Base-by-base conservation (phyloP, 1,140 invertebrate species). In the Nebria ingens region DNA sequence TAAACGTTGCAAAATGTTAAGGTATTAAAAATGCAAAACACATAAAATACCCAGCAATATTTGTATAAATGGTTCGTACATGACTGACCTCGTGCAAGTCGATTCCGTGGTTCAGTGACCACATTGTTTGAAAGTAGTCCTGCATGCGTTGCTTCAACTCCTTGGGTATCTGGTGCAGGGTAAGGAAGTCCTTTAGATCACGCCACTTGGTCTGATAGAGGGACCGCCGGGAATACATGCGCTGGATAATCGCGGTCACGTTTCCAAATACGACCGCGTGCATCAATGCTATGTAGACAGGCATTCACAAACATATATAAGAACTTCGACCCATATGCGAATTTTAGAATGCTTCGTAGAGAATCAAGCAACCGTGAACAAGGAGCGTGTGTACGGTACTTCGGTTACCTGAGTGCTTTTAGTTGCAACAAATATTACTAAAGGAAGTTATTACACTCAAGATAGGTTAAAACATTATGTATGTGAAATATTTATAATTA, bases 201-300 rank as follows among this genome's bases (percentile, higher is more conserved):
- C 92, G 76, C 83, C 93, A 93, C 76, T 97, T 97, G 59, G 91
- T 94, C 68, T 98, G 94, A 69, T 97, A 98, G 59, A 96, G 82
- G 6, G 95, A 97, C 22, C 93, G 82, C 21, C 95, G 83, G n/a
- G 93, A 93, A 69, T 98, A 99, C 84, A 99, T 91, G 59, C 96
- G 77, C 72, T 98, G 92, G 70, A 98, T 98, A 64, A 99, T 98
- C n/a, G 96, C 95, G 2, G 95, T 98, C 49, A 98, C 95, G 74
- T 98, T 98, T 66, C 97, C 97, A 69, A 99, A 99, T 11, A 99
- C 95, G 25, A 96, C 93, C 12, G 97, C 97, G 70, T 98, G 96
- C 93, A 98, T 96, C 59, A 99, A 76, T 25, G 96, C 90, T 94
- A 71, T n/a, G n/a, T n/a, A n/a, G n/a, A n/a, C 25, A 6, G 25